These are phyloP conservation scores for Leptinotarsa texana DNA, from an alignment of 1,140 invertebrate species.

Conservation along the genomic window DNA sequence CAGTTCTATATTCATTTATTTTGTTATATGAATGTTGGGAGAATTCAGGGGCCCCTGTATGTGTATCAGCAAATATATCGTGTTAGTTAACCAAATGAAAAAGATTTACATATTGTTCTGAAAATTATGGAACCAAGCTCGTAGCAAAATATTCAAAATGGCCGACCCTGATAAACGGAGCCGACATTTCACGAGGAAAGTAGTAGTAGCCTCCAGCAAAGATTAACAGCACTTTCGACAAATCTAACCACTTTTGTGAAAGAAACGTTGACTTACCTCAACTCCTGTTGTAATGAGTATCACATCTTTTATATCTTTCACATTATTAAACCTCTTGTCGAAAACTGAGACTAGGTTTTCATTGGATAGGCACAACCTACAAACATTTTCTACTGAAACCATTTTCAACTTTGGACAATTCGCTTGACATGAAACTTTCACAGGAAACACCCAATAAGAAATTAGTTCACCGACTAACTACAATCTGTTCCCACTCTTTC, in stretches of 20 bases:
- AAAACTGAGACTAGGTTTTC: conserved; percentile 35
- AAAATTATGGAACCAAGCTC: conserved; percentile 17
- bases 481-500: too few relatives aligned
- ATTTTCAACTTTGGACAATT: neutral
- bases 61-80: too few relatives aligned
- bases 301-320: conserved; percentile 35
- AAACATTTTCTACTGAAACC: conserved; percentile 27
- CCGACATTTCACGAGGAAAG: too few relatives aligned
- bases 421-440: neutral
- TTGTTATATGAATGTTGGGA: too few relatives aligned
- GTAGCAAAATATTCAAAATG: conserved; percentile 22
- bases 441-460: neutral
- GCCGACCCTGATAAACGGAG: neutral
- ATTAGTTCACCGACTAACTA: too few relatives aligned
- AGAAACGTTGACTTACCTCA: conserved; percentile 32
- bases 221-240: too few relatives aligned
- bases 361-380: conserved; percentile 33
- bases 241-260: too few relatives aligned
- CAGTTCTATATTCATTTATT: too few relatives aligned
- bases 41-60: too few relatives aligned
- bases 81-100: too few relatives aligned
- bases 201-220: too few relatives aligned
- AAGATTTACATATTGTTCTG: neutral
- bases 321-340: conserved; percentile 20
- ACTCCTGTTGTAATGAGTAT: conserved; percentile 38